Conservation (phyloP, 2,797 vertebrate genomes). For the Adrianichthys oophorus region DNA sequence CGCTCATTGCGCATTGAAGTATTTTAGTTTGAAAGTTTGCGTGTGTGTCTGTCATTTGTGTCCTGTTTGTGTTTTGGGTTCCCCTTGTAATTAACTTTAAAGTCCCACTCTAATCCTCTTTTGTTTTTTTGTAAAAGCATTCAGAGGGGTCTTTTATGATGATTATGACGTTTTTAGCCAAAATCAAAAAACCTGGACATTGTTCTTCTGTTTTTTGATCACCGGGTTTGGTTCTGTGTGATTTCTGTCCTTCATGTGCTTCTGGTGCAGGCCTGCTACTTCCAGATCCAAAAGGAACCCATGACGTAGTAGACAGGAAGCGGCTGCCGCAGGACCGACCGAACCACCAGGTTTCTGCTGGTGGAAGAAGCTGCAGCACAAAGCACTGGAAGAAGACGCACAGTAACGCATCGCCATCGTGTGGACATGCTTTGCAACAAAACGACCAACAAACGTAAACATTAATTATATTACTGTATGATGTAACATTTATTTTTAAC, state of each 20-base stretch:
- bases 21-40: too few relatives aligned
- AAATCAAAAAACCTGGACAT: too few relatives aligned
- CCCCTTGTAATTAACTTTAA: too few relatives aligned
- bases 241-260: neutral
- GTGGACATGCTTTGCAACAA: slow-evolving; percentile 5
- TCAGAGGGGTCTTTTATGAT: too few relatives aligned
- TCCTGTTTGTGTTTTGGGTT: too few relatives aligned
- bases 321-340: slow-evolving; percentile 1
- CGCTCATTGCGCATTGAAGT: too few relatives aligned
- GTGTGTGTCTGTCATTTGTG: too few relatives aligned
- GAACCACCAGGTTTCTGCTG: neutral
- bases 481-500: neutral
- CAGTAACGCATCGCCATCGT: slow-evolving; percentile 12
- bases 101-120: too few relatives aligned
- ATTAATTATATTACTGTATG: neutral
- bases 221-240: neutral
- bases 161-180: too few relatives aligned
- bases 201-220: neutral
- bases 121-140: too few relatives aligned
- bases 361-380: neutral
- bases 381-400: neutral
- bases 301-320: slow-evolving; percentile 68
- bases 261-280: slow-evolving; percentile 88
- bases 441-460: neutral
- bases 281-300: slow-evolving; percentile 93